phyloP scores from a whole-genome alignment of 2,888 invertebrate species.

The Acronicta aceris region DNA sequence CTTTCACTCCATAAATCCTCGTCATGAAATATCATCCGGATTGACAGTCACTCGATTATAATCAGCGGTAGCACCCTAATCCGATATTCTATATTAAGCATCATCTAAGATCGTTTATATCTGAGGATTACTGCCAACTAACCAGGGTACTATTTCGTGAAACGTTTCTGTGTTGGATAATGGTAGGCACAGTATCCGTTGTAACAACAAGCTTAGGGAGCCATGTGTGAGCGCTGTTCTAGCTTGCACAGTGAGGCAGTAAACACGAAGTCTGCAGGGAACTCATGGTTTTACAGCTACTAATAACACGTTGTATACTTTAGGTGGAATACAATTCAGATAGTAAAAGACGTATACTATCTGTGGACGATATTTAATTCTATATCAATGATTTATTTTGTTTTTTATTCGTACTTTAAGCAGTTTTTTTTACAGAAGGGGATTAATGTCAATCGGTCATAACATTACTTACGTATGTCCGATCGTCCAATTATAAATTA shows the following conservation, averaged over 20 bases:
- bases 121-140: conserved; percentile 16
- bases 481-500: too few species aligned
- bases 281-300: conserved; percentile 23
- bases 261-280: conserved; percentile 20
- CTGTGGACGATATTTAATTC: background rate
- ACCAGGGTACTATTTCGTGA: conserved; percentile 8
- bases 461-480: too few species aligned
- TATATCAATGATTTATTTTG: too few species aligned
- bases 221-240: conserved; percentile 3
- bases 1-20: conserved; percentile 72
- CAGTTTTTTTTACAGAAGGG: too few species aligned
- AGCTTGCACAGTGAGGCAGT: conserved; percentile 18
- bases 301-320: conserved; percentile 11
- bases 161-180: conserved; percentile 24
- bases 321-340: background rate
- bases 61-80: conserved; percentile 55
- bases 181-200: conserved; percentile 35
- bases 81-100: conserved; percentile 55
- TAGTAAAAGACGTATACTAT: background rate
- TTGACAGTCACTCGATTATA: conserved; percentile 75
- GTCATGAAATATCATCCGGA: conserved; percentile 69
- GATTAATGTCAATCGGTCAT: too few species aligned
- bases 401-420: too few species aligned
- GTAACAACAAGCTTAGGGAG: conserved; percentile 16
- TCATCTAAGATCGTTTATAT: conserved; percentile 28